Percentiles rank a stretch among this genome's conserved stretches.
Conservation (phyloP, 2,113 vertebrate species). For the Cryptomyrus ogoouensis region DNA sequence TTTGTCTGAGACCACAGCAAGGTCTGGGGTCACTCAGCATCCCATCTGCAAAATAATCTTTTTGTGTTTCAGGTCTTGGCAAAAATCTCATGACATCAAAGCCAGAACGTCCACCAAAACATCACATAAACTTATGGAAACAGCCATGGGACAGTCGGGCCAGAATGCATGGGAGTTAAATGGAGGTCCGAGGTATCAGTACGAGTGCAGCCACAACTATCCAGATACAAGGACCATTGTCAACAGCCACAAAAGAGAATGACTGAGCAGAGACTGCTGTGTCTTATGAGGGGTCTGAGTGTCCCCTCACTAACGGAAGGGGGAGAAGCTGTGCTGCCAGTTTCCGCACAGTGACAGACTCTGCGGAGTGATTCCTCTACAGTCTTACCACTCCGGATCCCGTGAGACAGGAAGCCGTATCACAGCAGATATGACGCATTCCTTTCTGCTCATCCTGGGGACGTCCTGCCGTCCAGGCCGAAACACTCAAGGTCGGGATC, state of each 20-base stretch:
- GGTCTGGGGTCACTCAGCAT: background rate
- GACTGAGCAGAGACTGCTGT: background rate
- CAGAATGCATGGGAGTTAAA: background rate
- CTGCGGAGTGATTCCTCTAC: background rate
- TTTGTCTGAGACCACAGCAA: background rate
- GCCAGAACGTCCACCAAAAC: background rate
- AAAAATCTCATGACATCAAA: background rate
- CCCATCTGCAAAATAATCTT: background rate
- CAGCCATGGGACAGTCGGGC: background rate
- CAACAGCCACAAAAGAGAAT: background rate
- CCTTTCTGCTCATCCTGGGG: slow-evolving; percentile 10
- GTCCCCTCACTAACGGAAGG: background rate
- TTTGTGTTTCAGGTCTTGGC: background rate
- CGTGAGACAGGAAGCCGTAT: background rate
- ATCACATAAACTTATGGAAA: background rate
- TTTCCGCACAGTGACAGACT: background rate
- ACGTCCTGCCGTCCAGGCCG: too few species aligned
- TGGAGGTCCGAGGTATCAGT: background rate
- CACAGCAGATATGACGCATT: background rate
- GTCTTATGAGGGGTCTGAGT: background rate
- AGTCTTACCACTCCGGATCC: background rate
- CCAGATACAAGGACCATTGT: background rate
- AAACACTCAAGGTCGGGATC: background rate
- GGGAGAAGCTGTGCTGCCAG: background rate
- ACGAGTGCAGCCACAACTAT: background rate